phyloP scores from a whole-genome alignment of 1,140 invertebrate genomes.

The Neomicropteryx cornuta region DNA sequence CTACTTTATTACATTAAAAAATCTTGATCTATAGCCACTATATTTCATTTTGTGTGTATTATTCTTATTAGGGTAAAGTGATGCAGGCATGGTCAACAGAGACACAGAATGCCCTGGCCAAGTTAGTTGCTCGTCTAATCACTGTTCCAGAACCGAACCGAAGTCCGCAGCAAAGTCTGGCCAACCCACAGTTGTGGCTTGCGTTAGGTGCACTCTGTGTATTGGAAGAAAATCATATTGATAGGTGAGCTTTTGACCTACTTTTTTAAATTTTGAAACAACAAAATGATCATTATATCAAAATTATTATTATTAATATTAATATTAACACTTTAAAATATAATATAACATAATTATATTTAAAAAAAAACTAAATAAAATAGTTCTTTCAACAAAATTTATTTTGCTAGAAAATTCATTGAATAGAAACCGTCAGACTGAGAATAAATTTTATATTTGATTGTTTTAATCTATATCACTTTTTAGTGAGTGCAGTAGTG shows the following conservation, averaged over 20 bases:
- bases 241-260: constrained; percentile 45
- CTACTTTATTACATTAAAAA: too few species aligned
- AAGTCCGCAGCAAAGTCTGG: constrained; percentile 62
- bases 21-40: too few species aligned
- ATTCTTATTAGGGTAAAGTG: constrained; percentile 62
- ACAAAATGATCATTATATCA: background rate
- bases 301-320: too few species aligned
- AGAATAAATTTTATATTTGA: too few species aligned
- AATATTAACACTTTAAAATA: too few species aligned
- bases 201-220: constrained; percentile 89
- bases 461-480: too few species aligned
- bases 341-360: too few species aligned
- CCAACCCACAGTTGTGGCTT: constrained; percentile 80
- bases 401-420: too few species aligned
- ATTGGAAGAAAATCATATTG: constrained; percentile 82
- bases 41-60: constrained; percentile 1
- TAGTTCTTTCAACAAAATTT: too few species aligned
- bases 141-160: constrained; percentile 66
- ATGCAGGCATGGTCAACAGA: constrained; percentile 78
- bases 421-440: too few species aligned
- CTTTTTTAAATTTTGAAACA: constrained; percentile 1
- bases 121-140: constrained; percentile 79
- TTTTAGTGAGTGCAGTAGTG: too few species aligned
- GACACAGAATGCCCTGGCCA: constrained; percentile 83
- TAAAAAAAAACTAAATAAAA: too few species aligned